phyloP scores from a whole-genome alignment of 2,888 invertebrate species.

The Caenorhabditis sp. region DNA sequence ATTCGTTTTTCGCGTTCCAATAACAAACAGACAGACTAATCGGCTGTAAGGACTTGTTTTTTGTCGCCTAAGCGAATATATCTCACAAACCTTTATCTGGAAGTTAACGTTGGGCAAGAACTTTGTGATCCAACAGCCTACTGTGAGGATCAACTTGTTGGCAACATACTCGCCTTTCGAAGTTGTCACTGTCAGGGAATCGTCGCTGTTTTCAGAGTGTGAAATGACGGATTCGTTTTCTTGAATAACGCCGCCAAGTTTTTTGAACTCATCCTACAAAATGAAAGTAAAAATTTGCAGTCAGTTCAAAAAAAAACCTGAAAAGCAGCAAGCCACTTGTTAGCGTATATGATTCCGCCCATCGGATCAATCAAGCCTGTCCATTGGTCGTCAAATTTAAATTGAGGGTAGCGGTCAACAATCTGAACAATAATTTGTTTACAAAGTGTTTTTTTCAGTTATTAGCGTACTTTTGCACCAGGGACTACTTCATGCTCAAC shows the following conservation, averaged over 20 bases:
- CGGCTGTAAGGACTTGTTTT: slow-evolving; percentile 44
- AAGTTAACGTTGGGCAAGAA: slow-evolving; percentile 70
- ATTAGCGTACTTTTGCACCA: slow-evolving; percentile 49
- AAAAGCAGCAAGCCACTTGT: slow-evolving; percentile 70
- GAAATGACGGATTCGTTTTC: slow-evolving; percentile 57
- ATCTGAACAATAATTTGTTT: slow-evolving; percentile 39
- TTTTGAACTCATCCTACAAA: slow-evolving; percentile 69
- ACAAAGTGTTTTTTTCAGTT: too few relatives aligned
- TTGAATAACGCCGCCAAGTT: slow-evolving; percentile 59
- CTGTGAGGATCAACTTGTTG: slow-evolving; percentile 74
- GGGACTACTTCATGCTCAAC: slow-evolving; percentile 65
- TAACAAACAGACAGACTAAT: slow-evolving; percentile 62
- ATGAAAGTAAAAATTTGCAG: too few relatives aligned
- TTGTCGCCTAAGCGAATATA: background rate
- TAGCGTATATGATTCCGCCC: slow-evolving; percentile 74
- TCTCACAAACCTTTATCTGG: slow-evolving; percentile 59
- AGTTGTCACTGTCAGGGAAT: slow-evolving; percentile 25
- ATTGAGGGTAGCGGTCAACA: slow-evolving; percentile 62
- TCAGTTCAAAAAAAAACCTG: slow-evolving; percentile 23
- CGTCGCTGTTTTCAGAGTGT: slow-evolving; percentile 19
- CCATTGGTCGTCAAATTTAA: slow-evolving; percentile 67
- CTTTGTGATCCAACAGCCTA: slow-evolving; percentile 77
- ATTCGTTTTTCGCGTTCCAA: slow-evolving; percentile 57
- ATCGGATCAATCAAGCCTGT: slow-evolving; percentile 70
- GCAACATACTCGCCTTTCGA: slow-evolving; percentile 59